A percentile compares a stretch with the other conserved stretches of the same genome.
Conservation (phyloP, 2,797 vertebrate genomes). For the Morelia viridis region DNA sequence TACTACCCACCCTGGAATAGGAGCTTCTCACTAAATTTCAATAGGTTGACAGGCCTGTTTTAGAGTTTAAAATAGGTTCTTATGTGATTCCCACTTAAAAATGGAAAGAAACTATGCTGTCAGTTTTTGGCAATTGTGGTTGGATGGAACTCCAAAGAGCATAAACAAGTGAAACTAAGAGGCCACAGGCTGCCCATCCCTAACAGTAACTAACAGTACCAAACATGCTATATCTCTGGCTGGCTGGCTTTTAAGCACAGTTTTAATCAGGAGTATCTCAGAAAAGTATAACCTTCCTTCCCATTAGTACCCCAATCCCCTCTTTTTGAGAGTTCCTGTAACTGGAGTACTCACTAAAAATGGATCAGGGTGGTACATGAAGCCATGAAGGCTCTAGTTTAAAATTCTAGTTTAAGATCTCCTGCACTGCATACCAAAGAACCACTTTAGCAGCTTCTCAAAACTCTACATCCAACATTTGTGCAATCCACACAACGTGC, state of each 20-base stretch:
- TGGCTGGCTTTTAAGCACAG: not conserved
- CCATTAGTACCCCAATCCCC: not conserved
- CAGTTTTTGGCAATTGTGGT: not conserved
- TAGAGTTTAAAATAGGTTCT: not conserved
- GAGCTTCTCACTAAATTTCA: not conserved
- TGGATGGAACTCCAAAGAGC: not conserved
- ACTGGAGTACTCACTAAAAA: not conserved
- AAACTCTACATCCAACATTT: not conserved
- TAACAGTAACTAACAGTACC: not conserved
- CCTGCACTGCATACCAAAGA: not conserved
- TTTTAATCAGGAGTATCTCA: not conserved
- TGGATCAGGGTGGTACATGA: not conserved
- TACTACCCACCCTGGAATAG: not conserved
- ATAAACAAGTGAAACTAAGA: not conserved
- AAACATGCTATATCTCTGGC: not conserved
- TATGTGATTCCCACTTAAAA: not conserved
- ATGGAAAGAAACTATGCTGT: not conserved
- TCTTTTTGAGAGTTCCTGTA: not conserved
- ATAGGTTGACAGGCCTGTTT: not conserved
- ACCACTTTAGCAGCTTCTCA: not conserved
- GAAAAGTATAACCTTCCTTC: not conserved
- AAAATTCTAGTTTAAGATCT: not conserved
- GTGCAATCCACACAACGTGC: not conserved
- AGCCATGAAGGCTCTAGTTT: not conserved
- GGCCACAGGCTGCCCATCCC: not conserved